Conservation (phyloP, 2,888 invertebrate genomes). For the Alviniconcha strummeri region DNA sequence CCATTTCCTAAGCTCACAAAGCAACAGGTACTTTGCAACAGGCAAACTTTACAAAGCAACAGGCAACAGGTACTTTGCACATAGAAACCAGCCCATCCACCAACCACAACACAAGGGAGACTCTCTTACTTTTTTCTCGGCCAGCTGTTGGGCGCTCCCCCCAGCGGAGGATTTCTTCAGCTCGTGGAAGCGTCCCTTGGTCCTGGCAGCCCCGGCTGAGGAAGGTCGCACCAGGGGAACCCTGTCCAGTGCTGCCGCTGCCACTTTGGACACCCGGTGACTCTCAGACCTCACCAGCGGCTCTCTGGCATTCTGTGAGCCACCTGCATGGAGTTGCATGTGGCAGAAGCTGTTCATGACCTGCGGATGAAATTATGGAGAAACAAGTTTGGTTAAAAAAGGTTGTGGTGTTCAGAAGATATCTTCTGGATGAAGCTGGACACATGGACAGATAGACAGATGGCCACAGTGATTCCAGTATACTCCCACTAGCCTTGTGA, state of each 20-base stretch:
- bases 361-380: background rate
- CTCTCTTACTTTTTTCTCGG: background rate
- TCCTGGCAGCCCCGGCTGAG: conserved; percentile 48
- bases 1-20: no score
- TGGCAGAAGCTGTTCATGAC: conserved; percentile 64
- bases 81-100: no score
- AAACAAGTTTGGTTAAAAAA: no score
- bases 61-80: no score
- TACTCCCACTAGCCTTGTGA: no score
- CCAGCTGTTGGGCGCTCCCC: background rate
- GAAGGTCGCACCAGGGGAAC: conserved; percentile 49
- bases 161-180: conserved; percentile 47
- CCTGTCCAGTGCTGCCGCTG: background rate
- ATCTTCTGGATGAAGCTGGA: no score
- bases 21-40: no score
- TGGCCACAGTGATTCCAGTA: no score
- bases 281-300: conserved; percentile 41
- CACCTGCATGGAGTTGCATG: conserved; percentile 66
- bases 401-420: no score
- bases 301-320: conserved; percentile 36
- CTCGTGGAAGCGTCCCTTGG: conserved; percentile 56
- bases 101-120: no score
- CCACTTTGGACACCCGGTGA: conserved; percentile 30
- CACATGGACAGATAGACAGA: no score
- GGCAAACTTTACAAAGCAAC: no score